phyloP scores from a whole-genome alignment of 2,888 invertebrate genomes.

The Xestia rhomboidea region DNA sequence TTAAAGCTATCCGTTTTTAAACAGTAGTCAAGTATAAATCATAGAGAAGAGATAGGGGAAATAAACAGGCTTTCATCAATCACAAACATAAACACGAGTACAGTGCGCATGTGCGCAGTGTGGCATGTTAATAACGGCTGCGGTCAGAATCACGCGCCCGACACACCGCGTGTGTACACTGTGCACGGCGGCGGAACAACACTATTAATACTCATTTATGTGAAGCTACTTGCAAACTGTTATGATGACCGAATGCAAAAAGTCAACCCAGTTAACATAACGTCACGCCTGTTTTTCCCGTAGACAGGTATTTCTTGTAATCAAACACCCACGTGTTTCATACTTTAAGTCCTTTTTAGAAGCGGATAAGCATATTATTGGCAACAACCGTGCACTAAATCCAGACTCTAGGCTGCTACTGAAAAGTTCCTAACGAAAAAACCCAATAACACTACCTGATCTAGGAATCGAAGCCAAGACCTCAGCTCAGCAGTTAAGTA shows the following conservation, averaged over 20 bases:
- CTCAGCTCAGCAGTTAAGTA: background rate
- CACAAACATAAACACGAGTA: background rate
- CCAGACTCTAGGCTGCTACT: background rate
- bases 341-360: background rate
- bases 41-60: background rate
- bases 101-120: background rate
- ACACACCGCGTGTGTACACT: background rate
- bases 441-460: background rate
- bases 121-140: slow-evolving; percentile 21
- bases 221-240: background rate
- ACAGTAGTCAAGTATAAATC: background rate
- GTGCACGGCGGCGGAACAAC: background rate
- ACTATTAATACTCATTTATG: background rate
- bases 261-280: background rate
- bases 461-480: background rate
- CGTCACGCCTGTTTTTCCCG: background rate
- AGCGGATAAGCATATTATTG: background rate
- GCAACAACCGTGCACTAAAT: background rate
- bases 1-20: background rate
- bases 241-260: background rate
- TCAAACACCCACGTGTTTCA: background rate
- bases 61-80: background rate
- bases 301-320: background rate
- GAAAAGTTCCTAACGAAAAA: background rate
- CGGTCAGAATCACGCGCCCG: slow-evolving; percentile 13